A percentile compares a stretch with the other conserved stretches of the same genome.
Conservation (phyloP, 2,113 vertebrate genomes). For the Zosterops lateralis region DNA sequence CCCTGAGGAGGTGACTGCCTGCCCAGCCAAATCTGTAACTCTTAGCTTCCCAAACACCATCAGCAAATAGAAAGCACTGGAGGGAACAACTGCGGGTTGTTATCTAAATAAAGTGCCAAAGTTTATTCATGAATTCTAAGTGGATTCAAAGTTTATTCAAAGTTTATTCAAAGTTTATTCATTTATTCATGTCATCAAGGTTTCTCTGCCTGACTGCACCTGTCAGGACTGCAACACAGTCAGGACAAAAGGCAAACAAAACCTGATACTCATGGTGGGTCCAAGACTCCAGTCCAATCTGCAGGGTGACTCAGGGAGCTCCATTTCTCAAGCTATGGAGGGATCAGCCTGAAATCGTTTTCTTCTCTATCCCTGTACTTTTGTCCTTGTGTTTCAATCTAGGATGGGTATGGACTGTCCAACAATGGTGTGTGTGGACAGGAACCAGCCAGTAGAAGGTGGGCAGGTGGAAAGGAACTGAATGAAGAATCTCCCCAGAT, state of each 20-base stretch:
- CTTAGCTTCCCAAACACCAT: not conserved
- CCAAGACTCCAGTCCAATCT: not conserved
- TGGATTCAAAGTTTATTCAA: not conserved
- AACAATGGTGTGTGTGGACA: not conserved
- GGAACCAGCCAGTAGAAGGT: not conserved
- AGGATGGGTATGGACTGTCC: not conserved
- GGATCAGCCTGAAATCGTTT: not conserved
- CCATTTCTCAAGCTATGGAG: not conserved
- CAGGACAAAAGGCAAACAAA: not conserved
- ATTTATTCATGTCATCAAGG: not conserved
- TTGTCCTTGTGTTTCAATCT: not conserved
- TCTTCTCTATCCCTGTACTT: not conserved
- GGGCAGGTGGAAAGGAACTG: not conserved
- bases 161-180: not conserved
- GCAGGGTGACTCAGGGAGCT: not conserved
- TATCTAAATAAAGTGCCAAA: not conserved
- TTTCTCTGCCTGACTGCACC: not conserved
- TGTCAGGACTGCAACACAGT: not conserved
- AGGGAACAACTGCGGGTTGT: not conserved
- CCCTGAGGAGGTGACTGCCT: constrained; percentile 3
- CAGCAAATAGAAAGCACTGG: not conserved
- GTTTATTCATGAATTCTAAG: not conserved
- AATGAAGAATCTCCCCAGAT: not conserved
- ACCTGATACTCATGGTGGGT: not conserved
- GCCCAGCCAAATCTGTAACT: not conserved